Evolutionary conservation across 2,888 invertebrate species (phyloP).

Genomic region (Drosophila phalerata): DNA sequence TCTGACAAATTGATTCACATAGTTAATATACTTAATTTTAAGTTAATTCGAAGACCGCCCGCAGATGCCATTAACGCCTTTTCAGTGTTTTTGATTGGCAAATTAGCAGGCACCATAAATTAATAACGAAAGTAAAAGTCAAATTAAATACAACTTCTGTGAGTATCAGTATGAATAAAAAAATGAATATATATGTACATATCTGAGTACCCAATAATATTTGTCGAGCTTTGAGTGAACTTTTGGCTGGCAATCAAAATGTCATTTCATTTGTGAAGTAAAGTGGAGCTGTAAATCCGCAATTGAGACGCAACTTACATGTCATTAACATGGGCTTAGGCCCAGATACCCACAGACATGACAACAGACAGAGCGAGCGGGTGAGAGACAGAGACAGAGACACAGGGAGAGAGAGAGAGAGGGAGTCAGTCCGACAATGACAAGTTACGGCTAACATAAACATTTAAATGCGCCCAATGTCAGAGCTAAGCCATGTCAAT

Average conservation of each 20-base stretch:
- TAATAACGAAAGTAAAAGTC: constrained; percentile 53
- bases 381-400: constrained; percentile 3
- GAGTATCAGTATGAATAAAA: not conserved
- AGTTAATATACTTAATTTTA: constrained; percentile 1
- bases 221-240: constrained; percentile 21
- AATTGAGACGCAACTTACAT: constrained; percentile 80
- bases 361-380: constrained; percentile 15
- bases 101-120: constrained; percentile 52
- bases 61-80: constrained; percentile 50
- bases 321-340: constrained; percentile 78
- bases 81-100: constrained; percentile 59
- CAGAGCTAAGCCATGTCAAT: constrained; percentile 56
- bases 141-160: constrained; percentile 11
- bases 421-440: constrained; percentile 28
- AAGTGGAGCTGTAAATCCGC: constrained; percentile 73
- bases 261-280: constrained; percentile 63
- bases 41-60: constrained; percentile 21
- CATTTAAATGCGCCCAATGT: constrained; percentile 45
- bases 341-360: constrained; percentile 27
- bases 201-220: constrained; percentile 8
- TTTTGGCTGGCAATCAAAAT: constrained; percentile 70
- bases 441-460: constrained; percentile 43
- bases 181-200: not conserved
- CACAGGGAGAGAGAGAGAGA: not conserved
- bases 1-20: not conserved